phyloP scores from a whole-genome alignment of 1,140 invertebrate species.

The Cephus cinctus region DNA sequence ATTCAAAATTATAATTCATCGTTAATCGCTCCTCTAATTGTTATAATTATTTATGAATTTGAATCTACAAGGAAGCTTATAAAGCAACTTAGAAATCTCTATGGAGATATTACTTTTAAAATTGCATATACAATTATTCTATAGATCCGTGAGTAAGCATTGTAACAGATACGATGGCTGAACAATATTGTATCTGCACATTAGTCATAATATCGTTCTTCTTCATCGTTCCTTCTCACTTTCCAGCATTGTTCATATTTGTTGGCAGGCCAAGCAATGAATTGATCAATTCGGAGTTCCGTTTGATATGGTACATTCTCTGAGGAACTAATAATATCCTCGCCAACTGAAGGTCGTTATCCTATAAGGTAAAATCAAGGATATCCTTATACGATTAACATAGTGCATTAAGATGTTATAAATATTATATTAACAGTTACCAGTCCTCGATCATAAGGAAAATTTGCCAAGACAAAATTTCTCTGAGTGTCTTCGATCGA shows the following conservation, averaged over 20 bases:
- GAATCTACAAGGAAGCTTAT: no score
- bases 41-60: no score
- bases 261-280: constrained; percentile 69
- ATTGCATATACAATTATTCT: no score
- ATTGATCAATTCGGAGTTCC: constrained; percentile 75
- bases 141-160: no score
- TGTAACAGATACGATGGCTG: no score
- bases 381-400: constrained; percentile 5
- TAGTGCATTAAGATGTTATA: background rate
- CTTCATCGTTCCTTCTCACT: constrained; percentile 27
- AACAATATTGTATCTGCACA: no score
- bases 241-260: constrained; percentile 69
- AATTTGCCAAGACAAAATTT: constrained; percentile 25
- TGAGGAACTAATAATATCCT: constrained; percentile 34
- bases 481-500: constrained; percentile 31
- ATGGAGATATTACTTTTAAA: no score
- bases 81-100: no score
- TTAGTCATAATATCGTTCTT: no score
- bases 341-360: constrained; percentile 36
- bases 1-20: no score
- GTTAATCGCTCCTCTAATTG: no score
- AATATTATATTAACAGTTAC: constrained; percentile 20
- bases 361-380: constrained; percentile 26
- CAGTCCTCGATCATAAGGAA: constrained; percentile 31
- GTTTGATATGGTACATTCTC: constrained; percentile 53